Evolutionary conservation across 30 jellyfish, hydroid and myxozoan genomes (phyloP).

Genomic region (Hydractinia echinata): DNA sequence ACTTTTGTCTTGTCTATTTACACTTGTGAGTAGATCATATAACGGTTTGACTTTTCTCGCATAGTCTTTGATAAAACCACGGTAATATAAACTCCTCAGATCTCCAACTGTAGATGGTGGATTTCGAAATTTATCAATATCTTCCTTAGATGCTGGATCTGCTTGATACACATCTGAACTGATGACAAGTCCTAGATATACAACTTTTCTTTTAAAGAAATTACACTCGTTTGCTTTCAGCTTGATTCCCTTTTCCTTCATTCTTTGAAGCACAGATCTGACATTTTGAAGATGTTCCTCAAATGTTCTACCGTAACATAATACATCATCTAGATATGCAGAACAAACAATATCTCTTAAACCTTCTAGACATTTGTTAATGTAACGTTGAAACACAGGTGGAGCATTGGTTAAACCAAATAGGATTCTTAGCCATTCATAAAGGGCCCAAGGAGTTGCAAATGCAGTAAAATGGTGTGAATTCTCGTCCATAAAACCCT

Average conservation of each 20-base stretch:
- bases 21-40: not conserved
- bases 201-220: conserved; percentile 34
- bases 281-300: no score
- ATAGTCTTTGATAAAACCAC: conserved; percentile 31
- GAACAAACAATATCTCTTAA: no score
- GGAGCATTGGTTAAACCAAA: no score
- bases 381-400: no score
- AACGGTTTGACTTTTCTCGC: conserved; percentile 34
- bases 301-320: no score
- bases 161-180: conserved; percentile 31
- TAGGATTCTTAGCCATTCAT: no score
- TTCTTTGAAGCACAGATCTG: no score
- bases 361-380: no score
- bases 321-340: no score
- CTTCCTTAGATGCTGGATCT: conserved; percentile 30
- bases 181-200: conserved; percentile 38
- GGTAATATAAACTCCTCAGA: conserved; percentile 20
- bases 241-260: conserved; percentile 36
- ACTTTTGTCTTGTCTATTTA: not conserved
- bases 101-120: conserved; percentile 34
- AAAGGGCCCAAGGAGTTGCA: no score
- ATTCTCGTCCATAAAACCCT: no score
- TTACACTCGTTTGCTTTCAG: conserved; percentile 45
- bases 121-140: not conserved
- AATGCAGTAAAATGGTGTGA: no score